A percentile compares a stretch with the other conserved stretches of the same genome.
phyloP scores from a whole-genome alignment of 2,888 invertebrate species.

The Notocelia uddmanniana region DNA sequence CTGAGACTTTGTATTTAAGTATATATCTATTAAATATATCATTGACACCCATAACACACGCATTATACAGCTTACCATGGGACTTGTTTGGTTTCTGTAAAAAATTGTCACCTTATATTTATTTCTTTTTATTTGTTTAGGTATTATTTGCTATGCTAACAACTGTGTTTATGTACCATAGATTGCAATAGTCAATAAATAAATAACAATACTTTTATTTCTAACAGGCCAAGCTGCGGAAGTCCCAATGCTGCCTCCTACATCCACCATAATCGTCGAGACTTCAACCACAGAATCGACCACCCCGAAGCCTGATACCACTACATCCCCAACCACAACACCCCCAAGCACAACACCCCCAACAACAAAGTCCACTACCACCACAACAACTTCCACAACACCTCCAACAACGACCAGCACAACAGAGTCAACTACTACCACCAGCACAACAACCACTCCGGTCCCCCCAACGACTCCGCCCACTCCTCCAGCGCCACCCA shows the following conservation, averaged over 20 bases:
- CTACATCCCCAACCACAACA: not conserved
- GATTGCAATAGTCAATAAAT: too few relatives aligned
- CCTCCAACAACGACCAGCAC: constrained; percentile 46
- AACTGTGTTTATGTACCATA: too few relatives aligned
- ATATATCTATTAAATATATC: too few relatives aligned
- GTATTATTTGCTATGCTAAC: too few relatives aligned
- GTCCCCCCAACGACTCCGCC: constrained; percentile 56
- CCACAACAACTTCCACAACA: not conserved
- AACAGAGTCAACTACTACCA: constrained; percentile 56
- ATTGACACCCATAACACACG: too few relatives aligned
- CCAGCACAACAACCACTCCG: constrained; percentile 64
- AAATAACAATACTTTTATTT: not conserved
- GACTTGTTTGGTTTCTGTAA: too few relatives aligned
- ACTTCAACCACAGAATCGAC: not conserved
- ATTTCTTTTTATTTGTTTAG: too few relatives aligned
- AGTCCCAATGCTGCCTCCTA: not conserved
- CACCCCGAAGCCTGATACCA: not conserved
- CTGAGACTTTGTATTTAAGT: too few relatives aligned
- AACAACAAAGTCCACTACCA: not conserved
- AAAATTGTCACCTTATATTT: too few relatives aligned
- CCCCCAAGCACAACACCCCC: not conserved
- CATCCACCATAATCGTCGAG: not conserved
- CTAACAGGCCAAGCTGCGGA: constrained; percentile 1
- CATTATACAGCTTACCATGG: too few relatives aligned
- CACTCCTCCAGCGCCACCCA: constrained; percentile 59